Evolutionary conservation across 64 coral and sea anemone species (phyloP).

Genomic region (Acropora yongei): DNA sequence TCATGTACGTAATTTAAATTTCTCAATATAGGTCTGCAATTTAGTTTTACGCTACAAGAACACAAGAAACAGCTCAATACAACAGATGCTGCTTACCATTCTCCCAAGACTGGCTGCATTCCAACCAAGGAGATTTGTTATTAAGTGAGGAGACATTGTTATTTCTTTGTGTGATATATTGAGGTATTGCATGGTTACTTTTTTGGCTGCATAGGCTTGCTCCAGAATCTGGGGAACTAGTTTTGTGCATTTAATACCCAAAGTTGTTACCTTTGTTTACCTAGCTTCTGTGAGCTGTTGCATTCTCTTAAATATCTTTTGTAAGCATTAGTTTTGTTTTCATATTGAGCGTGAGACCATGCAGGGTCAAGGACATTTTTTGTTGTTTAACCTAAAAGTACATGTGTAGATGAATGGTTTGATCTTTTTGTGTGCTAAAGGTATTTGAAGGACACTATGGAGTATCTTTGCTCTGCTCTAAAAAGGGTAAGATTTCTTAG

Average conservation of each 20-base stretch:
- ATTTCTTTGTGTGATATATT: background rate
- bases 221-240: too few species aligned
- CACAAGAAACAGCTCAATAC: constrained; percentile 87
- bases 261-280: too few species aligned
- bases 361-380: too few species aligned
- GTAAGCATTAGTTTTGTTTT: too few species aligned
- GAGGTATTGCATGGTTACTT: too few species aligned
- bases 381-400: too few species aligned
- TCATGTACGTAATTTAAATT: background rate
- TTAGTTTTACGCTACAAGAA: constrained; percentile 77
- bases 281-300: too few species aligned
- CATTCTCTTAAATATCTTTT: too few species aligned
- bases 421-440: constrained; percentile 18
- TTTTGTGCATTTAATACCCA: too few species aligned
- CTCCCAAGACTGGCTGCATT: constrained; percentile 96
- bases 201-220: too few species aligned
- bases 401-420: background rate
- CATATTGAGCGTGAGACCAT: background rate
- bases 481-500: constrained; percentile 67
- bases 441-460: constrained; percentile 93
- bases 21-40: constrained; percentile 72
- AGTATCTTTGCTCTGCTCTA: constrained; percentile 76
- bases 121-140: constrained; percentile 91
- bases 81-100: constrained; percentile 87
- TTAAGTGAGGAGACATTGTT: constrained; percentile 58